Conservation (phyloP, 2,888 invertebrate genomes). For the Andrena trimmerana region DNA sequence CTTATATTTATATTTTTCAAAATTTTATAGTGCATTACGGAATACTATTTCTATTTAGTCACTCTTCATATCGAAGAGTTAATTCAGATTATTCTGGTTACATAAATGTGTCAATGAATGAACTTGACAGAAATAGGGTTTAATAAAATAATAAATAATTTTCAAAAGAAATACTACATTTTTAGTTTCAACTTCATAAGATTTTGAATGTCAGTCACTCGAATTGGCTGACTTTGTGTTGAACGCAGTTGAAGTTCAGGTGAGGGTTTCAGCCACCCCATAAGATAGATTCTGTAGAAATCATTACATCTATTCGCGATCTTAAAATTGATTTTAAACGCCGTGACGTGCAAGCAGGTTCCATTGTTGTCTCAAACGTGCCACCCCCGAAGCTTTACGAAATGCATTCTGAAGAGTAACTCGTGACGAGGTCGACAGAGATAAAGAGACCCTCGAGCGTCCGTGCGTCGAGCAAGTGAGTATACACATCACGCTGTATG, state of each 20-base stretch:
- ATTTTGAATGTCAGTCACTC: no score
- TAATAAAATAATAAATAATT: no score
- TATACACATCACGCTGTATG: slow-evolving; percentile 26
- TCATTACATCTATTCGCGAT: not conserved
- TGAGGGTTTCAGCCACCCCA: not conserved
- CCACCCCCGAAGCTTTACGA: slow-evolving; percentile 11
- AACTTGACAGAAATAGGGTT: no score
- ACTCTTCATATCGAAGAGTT: no score
- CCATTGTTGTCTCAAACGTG: slow-evolving; percentile 22
- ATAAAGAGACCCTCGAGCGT: slow-evolving; percentile 49
- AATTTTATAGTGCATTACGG: no score
- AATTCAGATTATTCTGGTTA: no score
- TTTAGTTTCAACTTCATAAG: no score
- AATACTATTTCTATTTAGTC: no score
- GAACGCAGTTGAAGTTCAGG: not conserved
- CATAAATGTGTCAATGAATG: no score
- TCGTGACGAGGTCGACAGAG: slow-evolving; percentile 35
- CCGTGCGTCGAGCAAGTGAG: slow-evolving; percentile 26
- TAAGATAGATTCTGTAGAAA: not conserved
- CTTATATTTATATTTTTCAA: no score
- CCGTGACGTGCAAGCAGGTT: not conserved
- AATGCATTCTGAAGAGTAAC: slow-evolving; percentile 25
- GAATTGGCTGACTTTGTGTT: no score
- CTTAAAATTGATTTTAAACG: slow-evolving; percentile 5
- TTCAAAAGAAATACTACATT: no score